Base-by-base conservation (phyloP, 1,140 invertebrate species). In the Polypedilum pembai region DNA sequence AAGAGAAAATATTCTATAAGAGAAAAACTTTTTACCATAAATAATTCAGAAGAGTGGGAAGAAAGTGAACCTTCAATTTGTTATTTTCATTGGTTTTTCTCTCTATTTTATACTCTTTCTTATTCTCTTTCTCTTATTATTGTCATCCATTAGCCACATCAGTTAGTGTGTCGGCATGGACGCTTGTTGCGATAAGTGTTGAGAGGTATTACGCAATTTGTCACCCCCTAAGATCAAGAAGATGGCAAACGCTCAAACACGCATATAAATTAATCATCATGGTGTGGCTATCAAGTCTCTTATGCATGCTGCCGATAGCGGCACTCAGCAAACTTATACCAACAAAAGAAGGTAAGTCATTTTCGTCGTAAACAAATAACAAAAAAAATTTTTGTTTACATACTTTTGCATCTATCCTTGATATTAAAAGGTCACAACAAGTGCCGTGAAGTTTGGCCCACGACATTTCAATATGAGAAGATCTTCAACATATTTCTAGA, bases 171-270 rank as follows among this genome's bases (percentile, higher is more conserved):
- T 92, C 90, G 17, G 92, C 93, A 0, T 95, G 93, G 91, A 96
- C 94, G 0, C 79, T 96, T 56, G 94, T 96, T 8, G 91, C 93
- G 0, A 95, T 96, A 79, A 94, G 93, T 1, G 83, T 95, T 76
- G 94, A 96, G 81, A 83, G 94, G 0, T 96, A 95, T 83, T 96
- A 94, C 80, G 94, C 94, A 33, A 96, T 96, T 77, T 96, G 94
- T 79, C 88, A 91, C 74, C 94, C 94, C 0, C 80, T 96, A 18
- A 89, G 92, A 75, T 94, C 92, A 0, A 85, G 92, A 75, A 86
- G 89, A 74, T 96, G 94, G 94, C 94, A 96, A 83, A 96, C 94
- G 0, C 86, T 92, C 75, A 93, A 90, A 75, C 93, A 95, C 80
- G 92, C 93, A 17, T 95, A 94, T 83, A 94, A 93, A 82, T 92